phyloP scores from a whole-genome alignment of 2,888 invertebrate genomes.

The Acanthosepion pharaonis region DNA sequence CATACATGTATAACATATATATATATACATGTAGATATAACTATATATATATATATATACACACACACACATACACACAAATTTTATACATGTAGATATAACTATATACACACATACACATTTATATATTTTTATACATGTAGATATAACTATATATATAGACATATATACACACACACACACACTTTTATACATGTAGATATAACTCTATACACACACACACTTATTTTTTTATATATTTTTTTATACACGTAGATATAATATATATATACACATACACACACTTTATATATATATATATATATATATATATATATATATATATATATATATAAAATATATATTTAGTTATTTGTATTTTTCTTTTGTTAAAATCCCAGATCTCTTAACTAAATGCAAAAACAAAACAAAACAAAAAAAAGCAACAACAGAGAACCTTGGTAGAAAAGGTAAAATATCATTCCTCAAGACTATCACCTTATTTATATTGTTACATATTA shows the following conservation, averaged over 20 bases:
- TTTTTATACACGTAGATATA: too few relatives aligned
- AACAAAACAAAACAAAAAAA: neutral
- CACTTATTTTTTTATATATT: neutral
- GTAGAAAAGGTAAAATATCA: neutral
- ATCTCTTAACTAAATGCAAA: neutral
- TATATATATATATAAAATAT: neutral
- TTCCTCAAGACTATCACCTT: neutral
- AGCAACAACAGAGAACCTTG: neutral
- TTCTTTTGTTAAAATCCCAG: neutral
- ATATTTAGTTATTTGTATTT: neutral
- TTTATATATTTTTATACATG: neutral
- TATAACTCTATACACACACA: neutral
- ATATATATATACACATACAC: neutral
- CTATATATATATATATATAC: neutral
- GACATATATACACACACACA: neutral
- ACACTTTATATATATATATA: neutral
- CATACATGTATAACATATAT: neutral
- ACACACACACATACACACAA: neutral
- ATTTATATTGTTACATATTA: neutral
- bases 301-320: neutral
- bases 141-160: neutral
- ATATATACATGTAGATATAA: neutral
- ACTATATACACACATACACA: neutral
- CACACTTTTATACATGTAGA: neutral
- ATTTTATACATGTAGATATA: neutral